Percentiles rank a stretch among this genome's conserved stretches.
These are phyloP conservation scores for Cephonodes hylas DNA, from an alignment of 2,888 invertebrate species.

Conservation along the genomic window DNA sequence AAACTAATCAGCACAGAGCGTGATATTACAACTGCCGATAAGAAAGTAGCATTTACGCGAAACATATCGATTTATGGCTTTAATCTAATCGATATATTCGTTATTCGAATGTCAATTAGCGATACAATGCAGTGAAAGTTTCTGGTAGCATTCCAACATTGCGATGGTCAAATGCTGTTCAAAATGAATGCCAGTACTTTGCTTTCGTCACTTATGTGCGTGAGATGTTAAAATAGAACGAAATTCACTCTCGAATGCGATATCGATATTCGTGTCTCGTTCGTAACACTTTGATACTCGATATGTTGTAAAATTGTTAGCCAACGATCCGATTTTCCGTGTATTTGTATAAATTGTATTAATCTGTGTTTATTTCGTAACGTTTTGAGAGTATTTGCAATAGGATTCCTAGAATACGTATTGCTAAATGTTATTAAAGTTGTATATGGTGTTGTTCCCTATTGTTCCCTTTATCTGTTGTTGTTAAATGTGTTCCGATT, in stretches of 20 bases:
- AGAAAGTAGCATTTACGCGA: constrained; percentile 26
- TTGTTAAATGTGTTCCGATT: not conserved
- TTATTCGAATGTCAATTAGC: constrained; percentile 38
- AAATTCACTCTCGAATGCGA: constrained; percentile 18
- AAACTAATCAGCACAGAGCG: too few relatives aligned
- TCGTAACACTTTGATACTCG: constrained; percentile 18
- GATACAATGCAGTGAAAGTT: constrained; percentile 52
- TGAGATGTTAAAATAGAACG: constrained; percentile 23
- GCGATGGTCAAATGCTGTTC: constrained; percentile 17
- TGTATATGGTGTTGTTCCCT: not conserved
- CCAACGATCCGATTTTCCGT: constrained; percentile 7
- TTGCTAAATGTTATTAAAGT: not conserved
- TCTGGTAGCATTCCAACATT: constrained; percentile 22
- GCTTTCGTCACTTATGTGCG: constrained; percentile 13
- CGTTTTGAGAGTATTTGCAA: not conserved
- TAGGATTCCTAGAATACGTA: not conserved
- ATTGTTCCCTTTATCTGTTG: not conserved
- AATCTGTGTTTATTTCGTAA: not conserved
- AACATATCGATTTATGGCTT: not conserved
- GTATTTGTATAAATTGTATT: constrained; percentile 1
- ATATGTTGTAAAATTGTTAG: constrained; percentile 27
- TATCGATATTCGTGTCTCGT: constrained; percentile 30
- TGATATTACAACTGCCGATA: not conserved
- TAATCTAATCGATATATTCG: constrained; percentile 21
- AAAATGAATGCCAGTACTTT: not conserved